Evolutionary conservation across 2,888 invertebrate genomes (phyloP).

Genomic region (Cephonodes hylas): DNA sequence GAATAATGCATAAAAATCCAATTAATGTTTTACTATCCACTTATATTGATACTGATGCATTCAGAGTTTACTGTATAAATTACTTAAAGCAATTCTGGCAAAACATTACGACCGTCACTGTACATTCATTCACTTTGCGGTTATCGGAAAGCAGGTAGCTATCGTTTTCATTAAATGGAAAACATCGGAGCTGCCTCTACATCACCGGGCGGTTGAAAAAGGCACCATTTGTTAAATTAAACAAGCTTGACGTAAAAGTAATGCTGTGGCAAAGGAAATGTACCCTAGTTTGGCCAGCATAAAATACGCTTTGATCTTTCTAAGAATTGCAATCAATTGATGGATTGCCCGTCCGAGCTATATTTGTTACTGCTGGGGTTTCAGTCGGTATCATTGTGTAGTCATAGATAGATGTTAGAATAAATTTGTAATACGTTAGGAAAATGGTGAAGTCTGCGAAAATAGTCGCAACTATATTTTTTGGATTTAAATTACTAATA

Average conservation of each 20-base stretch:
- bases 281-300: not conserved
- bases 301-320: not conserved
- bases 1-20: too few relatives aligned
- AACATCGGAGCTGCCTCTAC: conserved; percentile 20
- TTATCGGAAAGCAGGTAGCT: conserved; percentile 27
- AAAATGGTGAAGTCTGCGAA: too few relatives aligned
- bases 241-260: conserved; percentile 6
- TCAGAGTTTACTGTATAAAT: not conserved
- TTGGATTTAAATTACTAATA: too few relatives aligned
- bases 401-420: too few relatives aligned
- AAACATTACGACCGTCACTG: conserved; percentile 5
- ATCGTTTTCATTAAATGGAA: conserved; percentile 32
- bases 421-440: too few relatives aligned
- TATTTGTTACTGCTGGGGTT: too few relatives aligned
- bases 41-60: too few relatives aligned
- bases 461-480: too few relatives aligned
- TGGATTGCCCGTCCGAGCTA: too few relatives aligned
- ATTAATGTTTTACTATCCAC: too few relatives aligned
- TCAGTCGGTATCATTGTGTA: too few relatives aligned
- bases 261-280: not conserved
- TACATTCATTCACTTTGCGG: conserved; percentile 29
- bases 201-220: conserved; percentile 27
- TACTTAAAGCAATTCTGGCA: not conserved
- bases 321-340: not conserved
- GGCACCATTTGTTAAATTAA: conserved; percentile 34